A percentile compares a stretch with the other conserved stretches of the same genome.
These are phyloP conservation scores for Ursus arctos DNA, from an alignment of 2,113 vertebrate species.

Conservation along the genomic window DNA sequence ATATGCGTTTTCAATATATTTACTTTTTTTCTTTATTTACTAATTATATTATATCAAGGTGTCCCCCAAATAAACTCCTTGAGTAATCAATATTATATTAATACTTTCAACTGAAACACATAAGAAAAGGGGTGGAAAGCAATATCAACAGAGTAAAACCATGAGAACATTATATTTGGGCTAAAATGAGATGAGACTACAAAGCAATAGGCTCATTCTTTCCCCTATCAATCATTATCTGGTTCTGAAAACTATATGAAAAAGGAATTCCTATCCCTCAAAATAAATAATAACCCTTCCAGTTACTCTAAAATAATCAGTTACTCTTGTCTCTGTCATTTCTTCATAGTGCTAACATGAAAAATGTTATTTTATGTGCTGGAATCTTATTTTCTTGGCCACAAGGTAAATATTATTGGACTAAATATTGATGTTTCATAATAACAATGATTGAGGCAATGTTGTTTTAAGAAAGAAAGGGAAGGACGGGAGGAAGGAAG, in stretches of 20 bases:
- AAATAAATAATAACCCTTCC: background rate
- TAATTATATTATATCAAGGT: background rate
- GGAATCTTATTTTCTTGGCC: background rate
- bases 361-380: background rate
- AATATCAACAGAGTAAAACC: background rate
- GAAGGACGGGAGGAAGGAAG: background rate
- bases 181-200: background rate
- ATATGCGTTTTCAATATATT: background rate
- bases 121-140: background rate
- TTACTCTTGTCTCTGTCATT: background rate
- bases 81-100: background rate
- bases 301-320: background rate
- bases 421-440: background rate
- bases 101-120: background rate
- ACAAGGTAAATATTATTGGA: background rate
- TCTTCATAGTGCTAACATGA: background rate
- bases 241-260: background rate
- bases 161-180: background rate
- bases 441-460: background rate
- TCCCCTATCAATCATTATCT: background rate
- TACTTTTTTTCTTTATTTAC: background rate
- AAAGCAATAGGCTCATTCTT: background rate
- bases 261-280: background rate
- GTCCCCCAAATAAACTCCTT: background rate
- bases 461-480: background rate